Evolutionary conservation across 1,140 invertebrate species (phyloP), one percentile per base, ranked within the genome.

Genomic region (Rhyzopertha dominica): DNA sequence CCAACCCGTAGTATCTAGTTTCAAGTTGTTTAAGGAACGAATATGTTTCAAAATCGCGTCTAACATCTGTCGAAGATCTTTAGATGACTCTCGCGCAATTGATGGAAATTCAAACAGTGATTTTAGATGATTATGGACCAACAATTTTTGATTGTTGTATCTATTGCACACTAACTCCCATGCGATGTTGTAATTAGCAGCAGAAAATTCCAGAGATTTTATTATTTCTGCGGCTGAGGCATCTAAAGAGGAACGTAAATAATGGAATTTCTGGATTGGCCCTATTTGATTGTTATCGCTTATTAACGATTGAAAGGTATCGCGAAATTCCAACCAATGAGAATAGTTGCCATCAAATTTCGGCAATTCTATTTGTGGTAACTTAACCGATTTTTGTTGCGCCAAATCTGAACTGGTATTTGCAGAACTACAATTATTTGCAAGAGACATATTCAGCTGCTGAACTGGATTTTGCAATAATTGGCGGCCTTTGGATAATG

Each of bases 291-390:
- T 26, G 24, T 37, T n/a, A 30, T 18, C 3, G 18, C 17, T 38
- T 54, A 49, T 59, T n/a, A 55, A 16, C n/a, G 58, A 44, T 20
- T 28, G 13, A 35, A 56, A 62, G 5, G 51, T 57, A 39, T 59
- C 53, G 23, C 47, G 47, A 43, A 60, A 62, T 19, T 49, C 35
- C n/a, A 53, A 18, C 60, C 56, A 62, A 19, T 55, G 23, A 25
- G 49, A 35, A 28, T 43, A 57, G 35, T 43, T 41, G 1, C 58
- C 60, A 30, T 53, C 43, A 40, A 61, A 61, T 23, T 50, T 37
- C 14, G 47, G 49, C 26, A 58, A 46, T 22, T 42, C n/a, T 18
- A 59, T 43, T 29, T 25, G 40, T 4, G 58, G 56, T 19, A 59
- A 34, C 32, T 52, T 54, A 4, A 55, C 28, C 5, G 20, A 12